Conservation (phyloP, 2,888 invertebrate genomes). For the Augiades crinisus region DNA sequence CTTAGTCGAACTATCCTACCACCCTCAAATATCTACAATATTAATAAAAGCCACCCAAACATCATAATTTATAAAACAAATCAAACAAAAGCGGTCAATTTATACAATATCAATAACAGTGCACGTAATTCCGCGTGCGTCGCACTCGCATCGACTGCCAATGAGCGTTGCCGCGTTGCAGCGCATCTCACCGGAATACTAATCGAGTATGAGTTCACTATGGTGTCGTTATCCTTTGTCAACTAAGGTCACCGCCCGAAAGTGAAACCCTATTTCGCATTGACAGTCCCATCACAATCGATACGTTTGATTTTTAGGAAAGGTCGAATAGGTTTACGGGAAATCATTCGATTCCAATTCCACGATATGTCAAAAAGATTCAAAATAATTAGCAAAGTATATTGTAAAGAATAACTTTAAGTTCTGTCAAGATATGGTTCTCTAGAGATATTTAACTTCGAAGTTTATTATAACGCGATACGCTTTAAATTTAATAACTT, state of each 20-base stretch:
- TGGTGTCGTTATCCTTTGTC: constrained; percentile 50
- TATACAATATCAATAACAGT: background rate
- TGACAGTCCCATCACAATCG: constrained; percentile 13
- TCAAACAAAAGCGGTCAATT: no score
- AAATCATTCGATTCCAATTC: background rate
- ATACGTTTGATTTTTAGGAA: constrained; percentile 17
- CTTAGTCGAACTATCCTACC: no score
- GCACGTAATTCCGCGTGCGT: constrained; percentile 16
- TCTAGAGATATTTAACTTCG: no score
- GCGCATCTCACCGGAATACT: constrained; percentile 10
- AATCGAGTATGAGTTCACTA: constrained; percentile 25
- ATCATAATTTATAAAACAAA: no score
- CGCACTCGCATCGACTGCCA: constrained; percentile 6
- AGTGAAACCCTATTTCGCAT: constrained; percentile 19
- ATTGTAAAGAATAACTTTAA: no score
- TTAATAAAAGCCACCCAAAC: no score
- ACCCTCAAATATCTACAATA: no score
- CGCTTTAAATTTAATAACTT: constrained; percentile 9
- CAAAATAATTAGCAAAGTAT: no score
- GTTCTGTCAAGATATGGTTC: no score
- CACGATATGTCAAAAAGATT: no score
- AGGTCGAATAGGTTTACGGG: constrained; percentile 11
- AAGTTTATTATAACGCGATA: background rate
- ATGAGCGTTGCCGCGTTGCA: constrained; percentile 14
- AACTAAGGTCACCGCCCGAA: constrained; percentile 50